Conservation (phyloP, 2,888 invertebrate species). For the Helleia helle region DNA sequence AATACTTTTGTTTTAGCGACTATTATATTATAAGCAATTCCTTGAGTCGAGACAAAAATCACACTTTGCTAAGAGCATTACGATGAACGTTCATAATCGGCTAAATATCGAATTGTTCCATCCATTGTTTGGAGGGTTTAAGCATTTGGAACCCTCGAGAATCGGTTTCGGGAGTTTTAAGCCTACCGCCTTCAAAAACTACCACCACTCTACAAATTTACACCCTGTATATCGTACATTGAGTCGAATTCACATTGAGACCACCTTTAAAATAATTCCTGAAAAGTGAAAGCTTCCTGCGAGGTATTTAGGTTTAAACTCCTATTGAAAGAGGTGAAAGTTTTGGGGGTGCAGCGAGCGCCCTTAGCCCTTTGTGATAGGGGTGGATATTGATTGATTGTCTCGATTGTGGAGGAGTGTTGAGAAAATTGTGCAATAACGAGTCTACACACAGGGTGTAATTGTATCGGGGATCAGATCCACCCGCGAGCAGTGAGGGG, state of each 20-base stretch:
- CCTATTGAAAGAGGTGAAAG: constrained; percentile 73
- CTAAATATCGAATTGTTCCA: constrained; percentile 71
- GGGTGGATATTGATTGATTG: constrained; percentile 31
- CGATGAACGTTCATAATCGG: constrained; percentile 62
- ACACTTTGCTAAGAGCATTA: constrained; percentile 69
- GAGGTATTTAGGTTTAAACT: constrained; percentile 73
- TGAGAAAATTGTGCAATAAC: constrained; percentile 67
- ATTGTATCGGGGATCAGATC: constrained; percentile 70
- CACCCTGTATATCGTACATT: constrained; percentile 29
- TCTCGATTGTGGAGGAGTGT: constrained; percentile 35
- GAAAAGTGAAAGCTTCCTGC: constrained; percentile 73
- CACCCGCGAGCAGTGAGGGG: constrained; percentile 46
- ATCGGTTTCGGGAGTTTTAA: constrained; percentile 70
- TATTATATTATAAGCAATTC: not conserved
- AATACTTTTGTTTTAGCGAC: too few relatives aligned
- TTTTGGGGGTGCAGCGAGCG: constrained; percentile 39
- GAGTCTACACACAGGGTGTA: constrained; percentile 65
- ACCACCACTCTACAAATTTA: constrained; percentile 26
- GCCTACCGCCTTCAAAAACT: constrained; percentile 63
- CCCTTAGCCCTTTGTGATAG: constrained; percentile 29
- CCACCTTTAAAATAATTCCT: constrained; percentile 59
- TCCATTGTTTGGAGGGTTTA: constrained; percentile 65
- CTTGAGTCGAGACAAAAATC: constrained; percentile 46
- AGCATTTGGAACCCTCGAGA: constrained; percentile 54
- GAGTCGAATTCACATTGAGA: constrained; percentile 33